phyloP scores from a whole-genome alignment of 1,140 invertebrate species.

The Stegodyphus dumicola region DNA sequence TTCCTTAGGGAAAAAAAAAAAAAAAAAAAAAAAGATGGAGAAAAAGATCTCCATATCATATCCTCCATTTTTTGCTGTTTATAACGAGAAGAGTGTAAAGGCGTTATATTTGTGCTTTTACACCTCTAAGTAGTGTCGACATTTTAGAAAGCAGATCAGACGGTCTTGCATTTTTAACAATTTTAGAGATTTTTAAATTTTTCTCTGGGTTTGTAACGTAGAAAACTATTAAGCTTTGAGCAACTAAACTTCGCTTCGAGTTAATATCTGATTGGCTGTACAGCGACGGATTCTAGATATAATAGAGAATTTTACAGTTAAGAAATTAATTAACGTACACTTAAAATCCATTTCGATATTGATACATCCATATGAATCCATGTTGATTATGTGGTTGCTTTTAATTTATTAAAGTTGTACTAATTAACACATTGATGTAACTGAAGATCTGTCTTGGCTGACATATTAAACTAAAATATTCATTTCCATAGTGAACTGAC shows the following conservation, averaged over 20 bases:
- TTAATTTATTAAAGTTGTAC: too few species aligned
- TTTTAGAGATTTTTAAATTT: not conserved
- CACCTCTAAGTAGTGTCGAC: conserved; percentile 31
- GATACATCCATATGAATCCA: too few species aligned
- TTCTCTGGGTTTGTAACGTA: not conserved
- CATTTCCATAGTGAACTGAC: too few species aligned
- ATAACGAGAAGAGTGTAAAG: conserved; percentile 9
- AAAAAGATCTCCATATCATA: conserved; percentile 21
- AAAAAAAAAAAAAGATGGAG: not conserved
- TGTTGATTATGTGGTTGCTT: too few species aligned
- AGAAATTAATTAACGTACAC: too few species aligned
- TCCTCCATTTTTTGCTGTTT: not conserved
- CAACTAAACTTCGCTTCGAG: conserved; percentile 34
- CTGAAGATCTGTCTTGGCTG: too few species aligned
- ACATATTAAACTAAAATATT: too few species aligned
- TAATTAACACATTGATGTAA: too few species aligned
- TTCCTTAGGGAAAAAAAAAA: not conserved
- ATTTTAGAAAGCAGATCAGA: conserved; percentile 16
- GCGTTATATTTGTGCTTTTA: conserved; percentile 18
- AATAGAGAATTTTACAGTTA: not conserved
- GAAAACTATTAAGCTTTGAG: not conserved
- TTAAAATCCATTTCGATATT: too few species aligned
- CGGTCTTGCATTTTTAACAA: conserved; percentile 37
- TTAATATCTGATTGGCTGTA: conserved; percentile 27
- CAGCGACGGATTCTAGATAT: conserved; percentile 23